phyloP scores from a whole-genome alignment of 2,797 vertebrate species.

The Alosa sapidissima region DNA sequence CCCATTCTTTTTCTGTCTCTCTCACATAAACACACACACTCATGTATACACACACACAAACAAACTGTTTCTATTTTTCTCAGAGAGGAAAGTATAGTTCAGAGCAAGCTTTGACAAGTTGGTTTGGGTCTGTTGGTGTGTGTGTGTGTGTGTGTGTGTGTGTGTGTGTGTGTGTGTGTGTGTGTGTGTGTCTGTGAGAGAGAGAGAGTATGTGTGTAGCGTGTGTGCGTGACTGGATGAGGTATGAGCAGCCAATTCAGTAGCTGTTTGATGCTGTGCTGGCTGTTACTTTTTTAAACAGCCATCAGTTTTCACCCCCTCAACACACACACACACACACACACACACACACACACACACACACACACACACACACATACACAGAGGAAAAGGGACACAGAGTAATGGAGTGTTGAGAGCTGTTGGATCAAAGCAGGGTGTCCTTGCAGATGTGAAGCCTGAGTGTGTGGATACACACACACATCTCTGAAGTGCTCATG shows the following conservation, averaged over 20 bases:
- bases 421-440: slow-evolving; percentile 68
- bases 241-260: slow-evolving; percentile 31
- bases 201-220: slow-evolving; percentile 30
- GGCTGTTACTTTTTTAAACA: slow-evolving; percentile 12
- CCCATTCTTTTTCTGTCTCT: neutral
- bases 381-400: slow-evolving; percentile 52
- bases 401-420: slow-evolving; percentile 75
- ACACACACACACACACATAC: slow-evolving; percentile 16
- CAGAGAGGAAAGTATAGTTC: neutral
- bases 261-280: slow-evolving; percentile 20
- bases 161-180: slow-evolving; percentile 38
- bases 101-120: neutral
- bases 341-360: neutral
- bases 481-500: slow-evolving; percentile 47
- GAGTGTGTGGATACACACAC: slow-evolving; percentile 68
- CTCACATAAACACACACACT: neutral
- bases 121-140: slow-evolving; percentile 37
- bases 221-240: slow-evolving; percentile 18
- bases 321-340: neutral
- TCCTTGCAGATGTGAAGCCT: slow-evolving; percentile 62
- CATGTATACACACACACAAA: slow-evolving; percentile 46
- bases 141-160: slow-evolving; percentile 50
- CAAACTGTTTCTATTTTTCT: slow-evolving; percentile 22
- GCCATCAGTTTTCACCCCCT: neutral
- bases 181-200: slow-evolving; percentile 45